Base-by-base conservation (phyloP, 2,113 vertebrate species). In the Trachemys scripta region DNA sequence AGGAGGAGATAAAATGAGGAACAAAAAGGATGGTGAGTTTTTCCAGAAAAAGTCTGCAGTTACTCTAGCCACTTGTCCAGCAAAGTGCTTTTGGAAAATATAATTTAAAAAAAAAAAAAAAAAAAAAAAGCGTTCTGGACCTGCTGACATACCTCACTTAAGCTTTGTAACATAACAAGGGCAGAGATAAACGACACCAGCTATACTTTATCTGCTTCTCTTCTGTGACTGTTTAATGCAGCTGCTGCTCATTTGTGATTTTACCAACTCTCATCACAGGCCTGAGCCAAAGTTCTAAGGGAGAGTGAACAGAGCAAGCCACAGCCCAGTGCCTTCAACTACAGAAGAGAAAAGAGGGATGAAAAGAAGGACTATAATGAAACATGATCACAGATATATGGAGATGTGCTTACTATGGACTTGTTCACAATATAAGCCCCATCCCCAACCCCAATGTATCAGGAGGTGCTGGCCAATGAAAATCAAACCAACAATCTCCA, bases 401-500 rank as follows among this genome's bases (percentile, higher is more conserved):
- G 42, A 49, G 6, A 80, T 4, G 5, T 42, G 13, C 13, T 89
- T 90, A 42, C 20, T 75, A 35, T 11, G 22, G 38, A 75, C n/a
- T 12, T 75, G 42, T 47, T 80, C 69, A 88, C 42, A 80, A 93
- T 89, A 92, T 10, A 17, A 89, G 9, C 42, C 53, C 2, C 47
- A 89, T 76, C 90, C 51, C 24, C 42, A 76, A 0, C 90, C 51
- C 24, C 42, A 76, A 0, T 24, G 2, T 49, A 94, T 81, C 54
- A 27, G 17, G 86, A 92, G 57, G 53, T 65, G 92, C 62, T 50
- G 91, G 80, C 84, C 80, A 91, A 89, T 51, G 65, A 81, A 95
- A 95, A 93, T 85, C 53, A 94, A 96, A 96, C 22, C 84, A 96
- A 80, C 38, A 24, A 75, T 83, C 85, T 84, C 47, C 76, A 90